Evolutionary conservation across 2,888 invertebrate genomes (phyloP).

Genomic region (Nebria brevicollis): DNA sequence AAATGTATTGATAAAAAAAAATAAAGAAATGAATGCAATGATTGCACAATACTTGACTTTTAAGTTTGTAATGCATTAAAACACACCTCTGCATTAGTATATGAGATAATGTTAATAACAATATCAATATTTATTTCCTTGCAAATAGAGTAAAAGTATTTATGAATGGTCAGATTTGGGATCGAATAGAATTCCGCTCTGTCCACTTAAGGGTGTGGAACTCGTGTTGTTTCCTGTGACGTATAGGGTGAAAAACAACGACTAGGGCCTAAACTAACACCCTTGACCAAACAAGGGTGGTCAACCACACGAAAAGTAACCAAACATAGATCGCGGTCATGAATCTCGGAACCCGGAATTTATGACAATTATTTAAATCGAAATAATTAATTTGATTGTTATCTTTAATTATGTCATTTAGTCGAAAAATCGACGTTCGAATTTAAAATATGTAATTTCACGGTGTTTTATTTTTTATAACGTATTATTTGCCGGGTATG

Average conservation of each 20-base stretch:
- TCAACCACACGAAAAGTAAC: background rate
- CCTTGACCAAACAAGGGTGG: slow-evolving; percentile 1
- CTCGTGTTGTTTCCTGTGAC: background rate
- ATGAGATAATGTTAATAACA: too few relatives aligned
- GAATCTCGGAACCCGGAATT: background rate
- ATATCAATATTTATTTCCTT: background rate
- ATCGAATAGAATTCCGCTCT: background rate
- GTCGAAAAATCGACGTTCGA: background rate
- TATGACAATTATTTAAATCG: background rate
- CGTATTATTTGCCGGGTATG: background rate
- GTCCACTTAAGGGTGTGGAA: background rate
- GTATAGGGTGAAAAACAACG: background rate
- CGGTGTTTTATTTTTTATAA: background rate
- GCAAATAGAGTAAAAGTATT: background rate
- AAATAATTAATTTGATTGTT: background rate
- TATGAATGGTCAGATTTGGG: background rate
- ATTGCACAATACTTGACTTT: background rate
- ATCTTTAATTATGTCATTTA: background rate
- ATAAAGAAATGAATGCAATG: background rate
- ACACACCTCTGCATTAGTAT: too few relatives aligned
- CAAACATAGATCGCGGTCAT: background rate
- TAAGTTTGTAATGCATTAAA: too few relatives aligned
- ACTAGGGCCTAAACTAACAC: background rate
- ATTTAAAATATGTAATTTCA: background rate
- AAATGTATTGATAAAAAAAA: background rate